Conservation (phyloP, 2,797 vertebrate genomes). For the Arremon brunneinucha region DNA sequence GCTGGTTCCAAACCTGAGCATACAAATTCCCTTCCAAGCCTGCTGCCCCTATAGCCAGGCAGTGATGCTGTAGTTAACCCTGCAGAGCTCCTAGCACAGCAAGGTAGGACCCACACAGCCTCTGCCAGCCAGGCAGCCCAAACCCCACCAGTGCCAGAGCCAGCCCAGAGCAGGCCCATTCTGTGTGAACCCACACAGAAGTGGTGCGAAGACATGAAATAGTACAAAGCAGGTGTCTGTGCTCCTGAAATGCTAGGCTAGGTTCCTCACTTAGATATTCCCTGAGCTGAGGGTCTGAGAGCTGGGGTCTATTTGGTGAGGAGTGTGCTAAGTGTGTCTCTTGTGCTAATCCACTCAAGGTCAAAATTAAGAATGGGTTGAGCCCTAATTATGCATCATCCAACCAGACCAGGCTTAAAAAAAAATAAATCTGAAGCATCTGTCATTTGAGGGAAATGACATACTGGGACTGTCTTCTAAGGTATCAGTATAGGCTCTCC, state of each 20-base stretch:
- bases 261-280: background rate
- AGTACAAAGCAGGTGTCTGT: background rate
- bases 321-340: background rate
- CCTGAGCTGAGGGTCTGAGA: background rate
- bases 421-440: background rate
- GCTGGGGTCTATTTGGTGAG: background rate
- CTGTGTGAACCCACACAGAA: background rate
- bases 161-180: background rate
- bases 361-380: conserved; percentile 13
- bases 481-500: background rate
- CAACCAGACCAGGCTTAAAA: background rate
- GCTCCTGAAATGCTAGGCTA: fast-evolving
- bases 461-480: background rate
- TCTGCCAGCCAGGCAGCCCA: background rate
- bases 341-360: conserved; percentile 1
- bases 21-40: background rate
- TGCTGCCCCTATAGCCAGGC: background rate
- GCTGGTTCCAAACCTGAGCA: background rate
- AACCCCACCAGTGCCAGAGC: background rate
- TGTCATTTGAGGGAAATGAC: background rate
- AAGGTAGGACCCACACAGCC: background rate
- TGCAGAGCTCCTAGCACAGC: background rate
- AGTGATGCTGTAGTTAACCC: background rate
- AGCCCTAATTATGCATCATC: background rate
- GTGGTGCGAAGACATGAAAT: background rate